phyloP scores from a whole-genome alignment of 1,140 invertebrate genomes.

The Tetramorium alpestre region DNA sequence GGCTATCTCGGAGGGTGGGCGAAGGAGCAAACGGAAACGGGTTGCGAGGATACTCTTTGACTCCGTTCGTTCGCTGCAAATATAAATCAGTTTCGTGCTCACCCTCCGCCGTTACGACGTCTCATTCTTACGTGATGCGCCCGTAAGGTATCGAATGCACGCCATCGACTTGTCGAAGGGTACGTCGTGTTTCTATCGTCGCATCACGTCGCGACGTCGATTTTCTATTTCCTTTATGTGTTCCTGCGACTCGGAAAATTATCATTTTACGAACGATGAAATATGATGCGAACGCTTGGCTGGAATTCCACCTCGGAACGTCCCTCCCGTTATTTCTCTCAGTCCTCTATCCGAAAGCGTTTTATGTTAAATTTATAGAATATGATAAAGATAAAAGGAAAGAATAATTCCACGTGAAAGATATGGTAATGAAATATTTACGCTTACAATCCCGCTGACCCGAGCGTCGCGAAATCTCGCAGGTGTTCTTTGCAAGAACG shows the following conservation, averaged over 20 bases:
- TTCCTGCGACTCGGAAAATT: conserved; percentile 52
- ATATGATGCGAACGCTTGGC: conserved; percentile 35
- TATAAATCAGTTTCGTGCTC: conserved; percentile 55
- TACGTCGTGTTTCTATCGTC: conserved; percentile 40
- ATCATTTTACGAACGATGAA: conserved; percentile 55
- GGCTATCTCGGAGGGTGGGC: background rate
- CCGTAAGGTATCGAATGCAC: conserved; percentile 41
- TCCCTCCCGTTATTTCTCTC: background rate
- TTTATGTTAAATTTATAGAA: conserved; percentile 25
- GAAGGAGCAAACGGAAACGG: conserved; percentile 25
- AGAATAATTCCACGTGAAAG: background rate
- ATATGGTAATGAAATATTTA: conserved; percentile 16
- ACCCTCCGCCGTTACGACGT: conserved; percentile 34
- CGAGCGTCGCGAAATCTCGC: background rate
- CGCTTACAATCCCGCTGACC: conserved; percentile 18
- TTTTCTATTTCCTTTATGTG: conserved; percentile 42
- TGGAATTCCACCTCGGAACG: conserved; percentile 14
- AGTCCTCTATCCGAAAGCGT: background rate
- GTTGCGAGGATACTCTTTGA: conserved; percentile 41
- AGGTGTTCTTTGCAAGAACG: background rate
- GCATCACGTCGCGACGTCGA: conserved; percentile 47
- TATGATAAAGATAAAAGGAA: background rate
- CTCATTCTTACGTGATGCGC: conserved; percentile 43
- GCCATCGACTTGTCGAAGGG: conserved; percentile 38
- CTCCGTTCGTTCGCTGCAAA: conserved; percentile 36